Base-by-base conservation (phyloP, 2,113 vertebrate genomes). In the Apodemus sylvaticus region DNA sequence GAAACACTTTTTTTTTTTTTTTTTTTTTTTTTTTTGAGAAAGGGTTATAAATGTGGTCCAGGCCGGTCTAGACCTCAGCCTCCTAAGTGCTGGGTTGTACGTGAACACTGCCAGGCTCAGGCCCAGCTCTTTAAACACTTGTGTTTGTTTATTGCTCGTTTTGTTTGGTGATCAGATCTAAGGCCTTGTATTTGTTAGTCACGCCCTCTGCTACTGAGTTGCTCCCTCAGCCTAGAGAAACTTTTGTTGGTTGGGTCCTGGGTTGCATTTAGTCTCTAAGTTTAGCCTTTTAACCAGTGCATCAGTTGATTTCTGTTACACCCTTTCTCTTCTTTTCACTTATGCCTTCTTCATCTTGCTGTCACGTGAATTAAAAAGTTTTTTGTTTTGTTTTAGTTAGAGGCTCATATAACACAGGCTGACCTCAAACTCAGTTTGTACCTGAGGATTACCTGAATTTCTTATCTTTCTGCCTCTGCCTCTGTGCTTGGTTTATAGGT, bases 301-400 rank as follows among this genome's bases (percentile, higher is more conserved):
- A 64, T 42, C 29, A 66, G 31, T 20, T 82, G 73, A 93, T 70
- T 62, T 81, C 39, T 53, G 60, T 7, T 86, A 66, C 96, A 39
- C 73, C 22, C 68, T 87, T 95, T 58, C 55, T 53, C 58, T 0
- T 77, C n/a, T 83, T 85, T 81, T 94, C 34, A 78, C 24, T 45
- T 86, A 45, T 22, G 64, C 14, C 39, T 36, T 96, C 76, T 90
- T 92, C 60, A 53, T 96, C 36, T 51, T 94, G 19, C 95, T 86
- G 42, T 90, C 70, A 12, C 39, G 10, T 8, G 89, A 86, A n/a
- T 64, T 62, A 20, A 64, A 85, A 85, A 48, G 12, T 1, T n/a
- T 82, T 60, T 39, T 14, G 14, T 20, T 14, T 5, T 53, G 53
- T 55, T 79, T 79, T 19, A 79, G 51, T 13, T 36, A 58, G 34